Evolutionary conservation across 2,113 vertebrate genomes (phyloP).

Genomic region (Plecotus auritus): DNA sequence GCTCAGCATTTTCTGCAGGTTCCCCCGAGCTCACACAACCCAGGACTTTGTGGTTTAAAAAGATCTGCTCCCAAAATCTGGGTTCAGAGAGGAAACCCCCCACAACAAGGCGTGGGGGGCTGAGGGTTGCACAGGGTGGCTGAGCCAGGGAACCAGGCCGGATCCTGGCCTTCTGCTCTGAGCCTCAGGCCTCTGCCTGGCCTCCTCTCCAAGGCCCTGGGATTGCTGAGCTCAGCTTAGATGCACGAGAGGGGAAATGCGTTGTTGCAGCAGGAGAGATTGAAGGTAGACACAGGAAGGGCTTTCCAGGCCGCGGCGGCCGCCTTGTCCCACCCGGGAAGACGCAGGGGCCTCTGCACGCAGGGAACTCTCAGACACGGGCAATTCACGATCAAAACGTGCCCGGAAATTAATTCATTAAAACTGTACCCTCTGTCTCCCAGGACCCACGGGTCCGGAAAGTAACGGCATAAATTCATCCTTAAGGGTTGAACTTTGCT

Average conservation of each 20-base stretch:
- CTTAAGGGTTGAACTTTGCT: not conserved
- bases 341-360: not conserved
- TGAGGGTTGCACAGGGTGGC: not conserved
- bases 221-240: not conserved
- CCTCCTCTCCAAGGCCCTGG: not conserved
- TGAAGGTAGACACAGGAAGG: not conserved
- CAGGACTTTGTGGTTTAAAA: not conserved
- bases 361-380: not conserved
- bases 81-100: not conserved
- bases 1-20: not conserved
- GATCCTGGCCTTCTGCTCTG: no score
- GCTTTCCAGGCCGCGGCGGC: not conserved
- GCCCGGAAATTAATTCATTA: not conserved
- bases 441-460: no score
- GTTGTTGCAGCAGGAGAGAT: not conserved
- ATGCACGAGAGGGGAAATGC: not conserved
- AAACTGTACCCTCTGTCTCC: not conserved
- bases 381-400: not conserved
- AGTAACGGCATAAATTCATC: not conserved
- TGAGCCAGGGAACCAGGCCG: no score
- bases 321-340: no score
- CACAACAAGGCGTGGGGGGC: not conserved
- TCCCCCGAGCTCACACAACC: not conserved
- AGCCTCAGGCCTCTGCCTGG: not conserved
- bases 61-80: no score